Evolutionary conservation across 2,888 invertebrate species (phyloP).

Genomic region (Pocota personata): DNA sequence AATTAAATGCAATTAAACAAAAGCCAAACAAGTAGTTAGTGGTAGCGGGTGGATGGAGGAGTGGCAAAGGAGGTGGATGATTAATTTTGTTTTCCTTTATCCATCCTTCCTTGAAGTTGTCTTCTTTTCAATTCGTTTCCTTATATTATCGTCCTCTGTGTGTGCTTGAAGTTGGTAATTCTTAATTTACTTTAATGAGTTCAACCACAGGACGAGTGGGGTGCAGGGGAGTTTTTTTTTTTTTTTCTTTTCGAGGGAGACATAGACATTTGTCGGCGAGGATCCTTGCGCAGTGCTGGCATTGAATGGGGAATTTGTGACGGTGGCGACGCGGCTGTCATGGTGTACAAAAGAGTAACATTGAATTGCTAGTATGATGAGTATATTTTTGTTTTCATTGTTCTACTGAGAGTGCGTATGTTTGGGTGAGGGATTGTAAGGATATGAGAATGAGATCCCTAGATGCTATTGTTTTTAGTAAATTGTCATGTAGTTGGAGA

Average conservation of each 20-base stretch:
- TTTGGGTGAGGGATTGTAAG: background rate
- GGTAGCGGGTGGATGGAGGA: background rate
- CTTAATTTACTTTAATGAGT: constrained; percentile 65
- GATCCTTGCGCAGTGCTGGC: constrained; percentile 21
- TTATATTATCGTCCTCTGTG: constrained; percentile 10
- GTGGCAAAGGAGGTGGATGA: constrained; percentile 19
- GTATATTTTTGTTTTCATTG: background rate
- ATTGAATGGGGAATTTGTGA: constrained; percentile 13
- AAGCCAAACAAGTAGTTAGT: constrained; percentile 62
- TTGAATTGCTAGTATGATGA: background rate
- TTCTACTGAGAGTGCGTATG: background rate
- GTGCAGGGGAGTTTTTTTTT: background rate
- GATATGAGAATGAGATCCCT: background rate
- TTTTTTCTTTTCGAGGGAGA: no score
- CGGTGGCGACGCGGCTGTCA: background rate
- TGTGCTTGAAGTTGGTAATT: constrained; percentile 47
- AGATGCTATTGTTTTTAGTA: background rate
- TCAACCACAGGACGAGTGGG: constrained; percentile 12
- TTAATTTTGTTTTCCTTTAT: constrained; percentile 53
- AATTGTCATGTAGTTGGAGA: background rate
- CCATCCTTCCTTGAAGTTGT: constrained; percentile 43
- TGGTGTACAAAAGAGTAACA: background rate
- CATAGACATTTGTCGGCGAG: background rate
- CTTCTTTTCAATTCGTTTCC: constrained; percentile 52
- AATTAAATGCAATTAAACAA: constrained; percentile 64